A percentile compares a stretch with the other conserved stretches of the same genome.
phyloP scores from a whole-genome alignment of 1,140 invertebrate species.

The Psilanteris sp. region DNA sequence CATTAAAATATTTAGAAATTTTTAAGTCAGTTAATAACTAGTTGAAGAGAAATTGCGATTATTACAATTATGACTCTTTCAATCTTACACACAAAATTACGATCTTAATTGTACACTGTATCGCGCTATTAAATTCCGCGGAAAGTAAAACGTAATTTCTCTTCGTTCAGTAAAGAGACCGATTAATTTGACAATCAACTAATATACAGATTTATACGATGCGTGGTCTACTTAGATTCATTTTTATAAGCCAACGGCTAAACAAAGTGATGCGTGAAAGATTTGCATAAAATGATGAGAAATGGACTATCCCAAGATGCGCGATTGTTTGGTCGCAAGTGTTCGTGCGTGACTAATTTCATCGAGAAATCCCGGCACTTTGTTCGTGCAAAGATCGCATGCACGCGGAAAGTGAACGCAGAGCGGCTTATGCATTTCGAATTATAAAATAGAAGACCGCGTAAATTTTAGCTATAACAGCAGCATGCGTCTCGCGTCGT shows the following conservation, averaged over 20 bases:
- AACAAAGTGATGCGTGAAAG: conserved; percentile 32
- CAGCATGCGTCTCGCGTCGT: too few relatives aligned
- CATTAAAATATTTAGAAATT: conserved; percentile 1
- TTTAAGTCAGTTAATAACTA: conserved; percentile 4
- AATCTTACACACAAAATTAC: conserved; percentile 13
- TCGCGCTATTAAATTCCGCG: conserved; percentile 5
- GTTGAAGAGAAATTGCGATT: conserved; percentile 14
- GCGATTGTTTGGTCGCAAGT: conserved; percentile 3
- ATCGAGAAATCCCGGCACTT: conserved; percentile 44
- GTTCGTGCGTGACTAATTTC: conserved; percentile 37
- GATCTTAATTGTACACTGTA: conserved; percentile 11
- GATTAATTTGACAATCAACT: conserved; percentile 39
- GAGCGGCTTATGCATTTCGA: too few relatives aligned
- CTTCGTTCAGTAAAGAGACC: conserved; percentile 12
- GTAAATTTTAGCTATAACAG: too few relatives aligned
- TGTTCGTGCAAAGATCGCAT: conserved; percentile 18
- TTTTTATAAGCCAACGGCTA: conserved; percentile 22
- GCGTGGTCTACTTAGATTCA: too few relatives aligned
- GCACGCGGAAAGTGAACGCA: conserved; percentile 34
- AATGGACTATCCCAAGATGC: conserved; percentile 20
- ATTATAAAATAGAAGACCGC: too few relatives aligned
- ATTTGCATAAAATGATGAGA: conserved; percentile 33
- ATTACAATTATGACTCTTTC: conserved; percentile 20
- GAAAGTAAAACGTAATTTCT: conserved; percentile 42
- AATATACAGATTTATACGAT: conserved; percentile 19